Conservation (phyloP, 2,797 vertebrate genomes). For the Toxotes lorentzi region DNA sequence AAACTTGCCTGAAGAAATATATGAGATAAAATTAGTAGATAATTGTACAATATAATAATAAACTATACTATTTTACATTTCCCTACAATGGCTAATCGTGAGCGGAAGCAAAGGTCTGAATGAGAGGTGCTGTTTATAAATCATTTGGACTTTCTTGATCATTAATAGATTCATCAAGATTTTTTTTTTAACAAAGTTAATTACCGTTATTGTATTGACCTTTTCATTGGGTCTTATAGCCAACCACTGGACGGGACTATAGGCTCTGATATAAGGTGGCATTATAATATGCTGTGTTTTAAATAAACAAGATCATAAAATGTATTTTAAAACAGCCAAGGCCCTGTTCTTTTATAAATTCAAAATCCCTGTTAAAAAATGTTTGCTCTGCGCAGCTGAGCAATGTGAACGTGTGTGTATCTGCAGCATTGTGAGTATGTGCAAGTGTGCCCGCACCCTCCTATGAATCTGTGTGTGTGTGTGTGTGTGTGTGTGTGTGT, state of each 20-base stretch:
- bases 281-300: neutral
- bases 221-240: conserved; percentile 63
- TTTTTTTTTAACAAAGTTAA: conserved; percentile 71
- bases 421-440: conserved; percentile 16
- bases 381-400: conserved; percentile 11
- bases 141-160: conserved; percentile 60
- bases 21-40: neutral
- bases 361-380: conserved; percentile 1
- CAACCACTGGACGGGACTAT: conserved; percentile 18
- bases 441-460: conserved; percentile 9
- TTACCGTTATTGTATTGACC: conserved; percentile 70
- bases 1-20: neutral
- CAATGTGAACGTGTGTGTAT: conserved; percentile 34
- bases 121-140: conserved; percentile 39
- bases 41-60: neutral
- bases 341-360: neutral
- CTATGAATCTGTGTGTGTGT: conserved; percentile 38
- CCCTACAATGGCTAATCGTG: neutral
- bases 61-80: neutral
- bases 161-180: conserved; percentile 65
- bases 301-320: conserved; percentile 3
- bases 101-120: neutral
- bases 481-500: conserved; percentile 54
- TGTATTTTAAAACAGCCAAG: neutral
- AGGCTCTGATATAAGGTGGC: neutral